phyloP scores from a whole-genome alignment of 2,888 invertebrate genomes.

The Pediacus dermestoides region DNA sequence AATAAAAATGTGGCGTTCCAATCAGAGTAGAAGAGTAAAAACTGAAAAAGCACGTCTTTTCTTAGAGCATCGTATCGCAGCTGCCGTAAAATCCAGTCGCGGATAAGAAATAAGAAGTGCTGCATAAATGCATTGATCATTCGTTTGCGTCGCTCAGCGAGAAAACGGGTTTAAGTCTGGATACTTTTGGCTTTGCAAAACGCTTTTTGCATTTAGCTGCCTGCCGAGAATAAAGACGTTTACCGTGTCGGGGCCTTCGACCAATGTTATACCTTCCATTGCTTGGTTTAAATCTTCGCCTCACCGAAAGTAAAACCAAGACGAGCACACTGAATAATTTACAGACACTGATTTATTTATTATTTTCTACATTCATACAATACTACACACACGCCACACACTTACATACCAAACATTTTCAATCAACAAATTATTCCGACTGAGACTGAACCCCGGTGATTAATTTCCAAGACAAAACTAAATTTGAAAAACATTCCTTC shows the following conservation, averaged over 20 bases:
- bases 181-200: constrained; percentile 42
- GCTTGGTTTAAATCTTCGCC: constrained; percentile 45
- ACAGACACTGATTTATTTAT: constrained; percentile 16
- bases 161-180: constrained; percentile 46
- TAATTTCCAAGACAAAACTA: too few species aligned
- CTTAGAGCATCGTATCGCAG: constrained; percentile 34
- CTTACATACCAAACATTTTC: too few species aligned
- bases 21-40: constrained; percentile 28
- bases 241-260: constrained; percentile 41
- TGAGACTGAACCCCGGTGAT: too few species aligned
- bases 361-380: too few species aligned
- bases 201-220: constrained; percentile 45
- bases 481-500: too few species aligned
- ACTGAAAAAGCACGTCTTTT: constrained; percentile 30
- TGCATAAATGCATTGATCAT: constrained; percentile 49
- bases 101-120: constrained; percentile 46
- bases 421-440: too few species aligned
- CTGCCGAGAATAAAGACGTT: constrained; percentile 48
- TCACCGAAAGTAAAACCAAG: constrained; percentile 40
- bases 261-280: constrained; percentile 39
- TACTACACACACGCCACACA: not conserved
- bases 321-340: constrained; percentile 42
- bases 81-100: constrained; percentile 44
- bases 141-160: constrained; percentile 33
- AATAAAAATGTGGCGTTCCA: constrained; percentile 32